A percentile compares a stretch with the other conserved stretches of the same genome.
Evolutionary conservation across 2,888 invertebrate genomes (phyloP).

Genomic region (Ditylenchus weischeri): DNA sequence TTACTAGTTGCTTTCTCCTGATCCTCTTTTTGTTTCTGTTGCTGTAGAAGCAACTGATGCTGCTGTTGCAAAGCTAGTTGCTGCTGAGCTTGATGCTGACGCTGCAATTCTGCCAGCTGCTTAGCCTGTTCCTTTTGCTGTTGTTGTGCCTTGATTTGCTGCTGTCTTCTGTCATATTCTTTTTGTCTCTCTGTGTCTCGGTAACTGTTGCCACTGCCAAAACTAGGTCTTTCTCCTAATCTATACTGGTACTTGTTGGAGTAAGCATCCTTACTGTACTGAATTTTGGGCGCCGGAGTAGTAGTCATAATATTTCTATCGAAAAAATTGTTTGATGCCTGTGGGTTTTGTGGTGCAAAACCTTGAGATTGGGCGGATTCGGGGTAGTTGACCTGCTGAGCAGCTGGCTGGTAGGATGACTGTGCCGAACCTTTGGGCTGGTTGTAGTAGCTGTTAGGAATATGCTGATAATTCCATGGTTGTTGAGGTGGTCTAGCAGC

Average conservation of each 20-base stretch:
- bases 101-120: neutral
- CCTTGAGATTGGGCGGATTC: too few relatives aligned
- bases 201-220: neutral
- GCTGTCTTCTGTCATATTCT: slow-evolving; percentile 7
- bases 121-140: neutral
- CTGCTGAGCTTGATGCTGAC: neutral
- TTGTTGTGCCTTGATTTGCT: slow-evolving; percentile 3
- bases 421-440: neutral
- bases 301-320: neutral
- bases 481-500: too few relatives aligned
- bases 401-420: neutral
- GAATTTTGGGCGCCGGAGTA: slow-evolving; percentile 3
- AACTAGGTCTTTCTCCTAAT: slow-evolving; percentile 4
- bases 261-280: slow-evolving; percentile 15
- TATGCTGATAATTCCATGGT: too few relatives aligned
- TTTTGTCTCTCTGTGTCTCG: slow-evolving; percentile 14
- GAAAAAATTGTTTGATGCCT: neutral
- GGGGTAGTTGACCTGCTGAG: too few relatives aligned
- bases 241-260: slow-evolving; percentile 3
- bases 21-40: slow-evolving; percentile 6
- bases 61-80: slow-evolving; percentile 15
- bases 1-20: neutral
- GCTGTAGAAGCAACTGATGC: slow-evolving; percentile 9
- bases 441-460: neutral
- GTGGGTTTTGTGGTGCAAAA: neutral